Evolutionary conservation across 92 coral and sea anemone genomes (phyloP), one percentile per base, ranked within the genome.

Genomic region (Phenganax marumi): DNA sequence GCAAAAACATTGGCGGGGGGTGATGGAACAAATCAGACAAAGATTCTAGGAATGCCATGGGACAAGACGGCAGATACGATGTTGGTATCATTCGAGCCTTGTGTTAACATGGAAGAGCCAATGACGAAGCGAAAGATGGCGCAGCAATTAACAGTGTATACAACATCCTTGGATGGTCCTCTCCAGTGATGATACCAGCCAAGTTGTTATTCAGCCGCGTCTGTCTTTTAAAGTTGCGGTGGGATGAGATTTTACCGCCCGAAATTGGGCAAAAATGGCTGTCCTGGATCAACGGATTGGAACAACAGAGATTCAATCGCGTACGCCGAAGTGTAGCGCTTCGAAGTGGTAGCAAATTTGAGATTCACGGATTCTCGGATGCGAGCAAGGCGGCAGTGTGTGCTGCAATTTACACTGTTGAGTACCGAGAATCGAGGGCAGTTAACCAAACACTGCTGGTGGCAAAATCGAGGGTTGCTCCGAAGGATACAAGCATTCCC

Each of bases 1-100:
- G 87, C 89, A 60, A 85, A 82, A 76, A 49, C 79, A 52, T n/a
- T 73, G 51, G 86, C 75, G 43, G 86, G 89, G 70, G 85, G 63
- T 48, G 43, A 8, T 18, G 14, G 39, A 39, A 33, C 68, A 58
- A 43, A 55, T 8, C 81, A 91, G 17, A 86, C 92, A 1, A 91
- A 89, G 81, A 87, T 89, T 17, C 75, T 89, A 57, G 96, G 96
- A 47, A 73, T 88, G 6, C 84, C 68, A 6, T 91, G 96, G 91
- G 73, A 87, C 68, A 78, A 85, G 84, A 12, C 63, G 7, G 52
- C 50, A 7, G 89, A 91, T 77, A 77, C 84, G 4, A 74, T 91
- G 46, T 25, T 81, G 6, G 73, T 86, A 12, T 73, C 57, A 75
- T 75, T 88, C 60, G 58, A 52, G 0, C 19, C 84, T 50, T 84